Evolutionary conservation across 2,797 vertebrate species (phyloP).

Genomic region (Poliocrania exsul): DNA sequence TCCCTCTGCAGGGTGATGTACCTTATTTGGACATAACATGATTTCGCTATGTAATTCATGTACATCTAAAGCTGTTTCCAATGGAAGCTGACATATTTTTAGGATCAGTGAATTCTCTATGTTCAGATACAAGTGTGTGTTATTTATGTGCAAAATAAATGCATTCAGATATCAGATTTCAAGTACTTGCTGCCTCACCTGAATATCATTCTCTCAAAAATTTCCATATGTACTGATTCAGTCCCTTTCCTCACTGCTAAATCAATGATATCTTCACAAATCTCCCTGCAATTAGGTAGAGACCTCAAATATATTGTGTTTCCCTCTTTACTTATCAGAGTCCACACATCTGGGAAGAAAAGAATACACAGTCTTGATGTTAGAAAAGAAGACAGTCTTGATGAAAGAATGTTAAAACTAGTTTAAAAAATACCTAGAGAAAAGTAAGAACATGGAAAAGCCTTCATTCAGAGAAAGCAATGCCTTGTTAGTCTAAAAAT

Average conservation of each 20-base stretch:
- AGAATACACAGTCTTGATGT: background rate
- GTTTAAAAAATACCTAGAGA: background rate
- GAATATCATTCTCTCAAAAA: background rate
- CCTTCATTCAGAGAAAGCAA: background rate
- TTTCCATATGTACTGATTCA: background rate
- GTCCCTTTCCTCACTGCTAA: background rate
- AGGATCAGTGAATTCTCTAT: background rate
- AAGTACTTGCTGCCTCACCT: background rate
- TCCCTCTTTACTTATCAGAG: background rate
- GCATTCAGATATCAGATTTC: background rate
- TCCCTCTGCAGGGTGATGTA: conserved; percentile 41
- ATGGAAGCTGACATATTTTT: background rate
- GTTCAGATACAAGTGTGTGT: background rate
- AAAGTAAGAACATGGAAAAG: background rate
- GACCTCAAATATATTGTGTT: background rate
- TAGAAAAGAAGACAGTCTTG: background rate
- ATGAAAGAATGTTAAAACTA: background rate
- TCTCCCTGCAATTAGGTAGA: background rate
- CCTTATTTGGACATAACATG: background rate
- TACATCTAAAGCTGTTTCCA: background rate
- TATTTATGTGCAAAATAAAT: background rate
- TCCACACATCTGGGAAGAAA: background rate
- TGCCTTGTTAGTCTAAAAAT: background rate
- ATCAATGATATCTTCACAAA: background rate
- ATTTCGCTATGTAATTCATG: background rate